These are phyloP conservation scores for Hydrophis major DNA, from an alignment of 2,797 vertebrate genomes.

Conservation along the genomic window DNA sequence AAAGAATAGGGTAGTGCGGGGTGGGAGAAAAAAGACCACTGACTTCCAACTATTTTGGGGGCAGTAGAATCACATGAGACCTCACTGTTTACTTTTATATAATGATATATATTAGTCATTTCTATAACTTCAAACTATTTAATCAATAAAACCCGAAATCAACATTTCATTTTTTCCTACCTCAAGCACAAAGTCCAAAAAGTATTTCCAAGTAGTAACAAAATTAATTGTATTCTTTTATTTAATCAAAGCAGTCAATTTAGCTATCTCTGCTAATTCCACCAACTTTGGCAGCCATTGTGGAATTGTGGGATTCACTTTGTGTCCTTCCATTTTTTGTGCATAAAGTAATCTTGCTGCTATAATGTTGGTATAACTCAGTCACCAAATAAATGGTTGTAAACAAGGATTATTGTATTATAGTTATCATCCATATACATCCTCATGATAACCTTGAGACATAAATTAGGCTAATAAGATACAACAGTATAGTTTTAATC, in stretches of 20 bases:
- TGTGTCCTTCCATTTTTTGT: neutral
- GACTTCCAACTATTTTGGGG: neutral
- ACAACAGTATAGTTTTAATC: neutral
- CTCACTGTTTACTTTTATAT: neutral
- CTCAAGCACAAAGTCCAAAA: neutral
- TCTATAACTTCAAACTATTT: neutral
- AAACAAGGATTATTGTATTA: neutral
- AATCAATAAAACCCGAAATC: neutral
- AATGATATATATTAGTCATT: neutral
- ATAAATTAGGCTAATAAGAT: neutral
- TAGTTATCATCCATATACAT: neutral
- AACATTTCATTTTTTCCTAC: neutral
- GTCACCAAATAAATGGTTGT: neutral
- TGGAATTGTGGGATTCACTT: neutral
- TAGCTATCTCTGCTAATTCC: neutral
- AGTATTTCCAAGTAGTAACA: neutral
- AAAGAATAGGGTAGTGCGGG: neutral
- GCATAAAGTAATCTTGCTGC: neutral
- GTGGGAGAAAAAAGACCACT: neutral
- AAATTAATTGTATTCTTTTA: neutral
- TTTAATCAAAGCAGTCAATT: neutral
- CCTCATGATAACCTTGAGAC: neutral
- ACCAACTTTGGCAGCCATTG: neutral
- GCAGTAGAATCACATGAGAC: neutral
- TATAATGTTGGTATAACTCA: neutral